These are phyloP conservation scores for Drosophila phalerata DNA, from an alignment of 2,888 invertebrate genomes.

Conservation along the genomic window DNA sequence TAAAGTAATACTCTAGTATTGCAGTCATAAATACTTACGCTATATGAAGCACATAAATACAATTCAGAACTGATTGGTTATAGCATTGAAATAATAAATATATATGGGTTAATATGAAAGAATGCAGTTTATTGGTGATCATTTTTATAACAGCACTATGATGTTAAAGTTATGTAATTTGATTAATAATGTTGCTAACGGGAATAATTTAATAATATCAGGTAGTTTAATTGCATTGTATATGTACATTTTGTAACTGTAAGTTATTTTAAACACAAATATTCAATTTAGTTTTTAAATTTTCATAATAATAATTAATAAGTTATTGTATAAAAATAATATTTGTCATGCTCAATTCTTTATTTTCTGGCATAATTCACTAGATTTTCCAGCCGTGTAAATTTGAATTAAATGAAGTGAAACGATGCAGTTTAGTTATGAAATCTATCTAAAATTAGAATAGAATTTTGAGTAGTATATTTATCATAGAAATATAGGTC, in stretches of 20 bases:
- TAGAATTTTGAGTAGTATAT: not conserved
- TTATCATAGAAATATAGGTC: not conserved
- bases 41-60: not conserved
- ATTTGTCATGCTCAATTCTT: too few species aligned
- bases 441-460: not conserved
- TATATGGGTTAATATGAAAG: not conserved
- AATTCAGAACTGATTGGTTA: not conserved
- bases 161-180: not conserved
- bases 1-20: constrained; percentile 41
- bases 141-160: not conserved
- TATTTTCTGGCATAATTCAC: not conserved
- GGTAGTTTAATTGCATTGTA: not conserved
- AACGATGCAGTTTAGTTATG: not conserved
- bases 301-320: not conserved
- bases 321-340: not conserved
- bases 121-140: not conserved
- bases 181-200: not conserved
- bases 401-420: not conserved
- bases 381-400: not conserved
- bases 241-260: too few species aligned
- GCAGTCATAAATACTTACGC: constrained; percentile 18
- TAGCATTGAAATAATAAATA: not conserved
- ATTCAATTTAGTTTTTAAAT: not conserved
- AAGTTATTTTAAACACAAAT: too few species aligned
- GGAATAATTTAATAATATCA: not conserved